These are phyloP conservation scores for Ictalurus punctatus DNA, from an alignment of 2,113 vertebrate genomes.

Conservation along the genomic window DNA sequence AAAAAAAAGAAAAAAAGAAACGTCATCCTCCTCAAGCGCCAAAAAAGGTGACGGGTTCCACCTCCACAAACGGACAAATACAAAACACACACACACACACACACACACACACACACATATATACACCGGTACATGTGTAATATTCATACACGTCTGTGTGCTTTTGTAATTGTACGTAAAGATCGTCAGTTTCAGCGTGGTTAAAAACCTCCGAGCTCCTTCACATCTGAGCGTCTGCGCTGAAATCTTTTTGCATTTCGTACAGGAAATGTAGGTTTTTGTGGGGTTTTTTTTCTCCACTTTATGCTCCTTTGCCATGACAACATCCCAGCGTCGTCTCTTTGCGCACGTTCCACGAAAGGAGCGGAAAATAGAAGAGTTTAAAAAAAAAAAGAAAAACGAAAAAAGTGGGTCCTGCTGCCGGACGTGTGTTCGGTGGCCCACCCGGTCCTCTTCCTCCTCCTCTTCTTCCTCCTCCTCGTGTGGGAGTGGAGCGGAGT, in stretches of 20 bases:
- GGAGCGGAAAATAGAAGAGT: conserved; percentile 26
- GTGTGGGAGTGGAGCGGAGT: conserved; percentile 21
- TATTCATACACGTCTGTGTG: conserved; percentile 54
- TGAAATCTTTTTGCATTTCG: conserved; percentile 51
- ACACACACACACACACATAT: conserved; percentile 14
- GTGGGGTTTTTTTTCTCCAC: not conserved
- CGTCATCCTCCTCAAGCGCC: not conserved
- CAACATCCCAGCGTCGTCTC: conserved; percentile 45
- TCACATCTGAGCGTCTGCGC: conserved; percentile 18
- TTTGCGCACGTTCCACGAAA: conserved; percentile 1
- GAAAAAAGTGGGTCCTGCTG: not conserved
- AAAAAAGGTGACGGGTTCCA: not conserved
- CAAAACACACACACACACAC: conserved; percentile 23
- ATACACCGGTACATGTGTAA: conserved; percentile 36
- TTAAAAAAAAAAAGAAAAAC: conserved; percentile 16
- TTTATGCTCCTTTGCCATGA: not conserved
- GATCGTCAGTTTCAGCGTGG: conserved; percentile 13
- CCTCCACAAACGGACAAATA: conserved; percentile 17
- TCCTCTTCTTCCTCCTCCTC: conserved; percentile 20
- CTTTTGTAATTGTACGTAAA: conserved; percentile 53
- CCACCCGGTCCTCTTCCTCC: not conserved
- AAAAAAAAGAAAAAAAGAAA: no score
- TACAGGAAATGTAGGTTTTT: conserved; percentile 45
- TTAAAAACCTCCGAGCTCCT: not conserved
- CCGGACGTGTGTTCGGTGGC: conserved; percentile 12